A percentile compares a stretch with the other conserved stretches of the same genome.
Conservation (phyloP, 2,888 invertebrate species). For the Pristionchus japonicus region DNA sequence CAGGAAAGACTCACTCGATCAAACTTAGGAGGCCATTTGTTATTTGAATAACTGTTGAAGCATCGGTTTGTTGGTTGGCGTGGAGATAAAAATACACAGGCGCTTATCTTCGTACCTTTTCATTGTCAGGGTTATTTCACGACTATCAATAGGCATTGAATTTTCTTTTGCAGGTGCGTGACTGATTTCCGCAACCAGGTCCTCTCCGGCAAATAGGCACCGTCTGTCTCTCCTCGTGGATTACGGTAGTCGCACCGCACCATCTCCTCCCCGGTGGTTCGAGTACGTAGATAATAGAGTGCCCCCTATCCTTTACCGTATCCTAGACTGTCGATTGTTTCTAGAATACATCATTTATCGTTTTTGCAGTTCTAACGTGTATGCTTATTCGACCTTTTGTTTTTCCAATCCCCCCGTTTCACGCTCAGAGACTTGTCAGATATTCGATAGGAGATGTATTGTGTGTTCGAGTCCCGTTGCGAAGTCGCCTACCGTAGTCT, state of each 20-base stretch:
- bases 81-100: no score
- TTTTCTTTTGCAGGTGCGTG: conserved; percentile 20
- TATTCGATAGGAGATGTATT: conserved; percentile 40
- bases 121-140: no score
- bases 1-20: background rate
- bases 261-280: conserved; percentile 7
- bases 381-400: conserved; percentile 23
- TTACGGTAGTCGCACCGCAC: conserved; percentile 31
- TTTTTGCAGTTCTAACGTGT: conserved; percentile 38
- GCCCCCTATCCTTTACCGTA: background rate
- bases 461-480: conserved; percentile 16
- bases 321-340: conserved; percentile 37
- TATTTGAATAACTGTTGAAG: background rate
- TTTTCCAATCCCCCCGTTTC: conserved; percentile 17
- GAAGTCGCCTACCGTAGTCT: conserved; percentile 35
- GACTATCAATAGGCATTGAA: background rate
- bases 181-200: conserved; percentile 46
- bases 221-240: background rate
- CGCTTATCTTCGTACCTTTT: no score
- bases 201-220: conserved; percentile 43
- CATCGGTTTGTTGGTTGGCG: no score
- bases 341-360: conserved; percentile 22
- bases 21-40: background rate
- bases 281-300: conserved; percentile 11
- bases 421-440: conserved; percentile 44